Percentiles rank a stretch among this genome's conserved stretches.
These are phyloP conservation scores for Battus philenor DNA, from an alignment of 1,140 invertebrate genomes.

Conservation along the genomic window DNA sequence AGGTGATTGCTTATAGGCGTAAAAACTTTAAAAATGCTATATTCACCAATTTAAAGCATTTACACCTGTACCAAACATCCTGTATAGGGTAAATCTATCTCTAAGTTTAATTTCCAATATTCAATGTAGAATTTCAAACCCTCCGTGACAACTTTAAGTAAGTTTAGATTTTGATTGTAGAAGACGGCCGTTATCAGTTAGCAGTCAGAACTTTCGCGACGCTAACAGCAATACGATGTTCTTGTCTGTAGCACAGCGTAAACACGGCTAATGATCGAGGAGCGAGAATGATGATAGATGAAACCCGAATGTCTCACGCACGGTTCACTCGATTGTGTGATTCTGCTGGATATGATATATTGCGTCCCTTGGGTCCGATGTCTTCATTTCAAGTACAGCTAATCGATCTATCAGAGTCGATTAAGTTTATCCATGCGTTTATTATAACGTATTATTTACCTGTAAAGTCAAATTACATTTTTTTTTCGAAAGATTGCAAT, in stretches of 20 bases:
- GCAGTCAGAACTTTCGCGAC: slow-evolving; percentile 14
- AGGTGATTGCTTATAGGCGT: too few species aligned
- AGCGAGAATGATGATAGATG: slow-evolving; percentile 69
- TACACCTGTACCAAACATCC: too few species aligned
- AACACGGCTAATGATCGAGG: slow-evolving; percentile 68
- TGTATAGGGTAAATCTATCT: too few species aligned
- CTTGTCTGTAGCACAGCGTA: slow-evolving; percentile 48
- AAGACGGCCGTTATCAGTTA: neutral
- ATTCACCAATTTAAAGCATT: too few species aligned
- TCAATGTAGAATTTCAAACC: too few species aligned
- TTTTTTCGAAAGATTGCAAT: too few species aligned
- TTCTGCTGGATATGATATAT: slow-evolving; percentile 43
- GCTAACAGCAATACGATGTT: slow-evolving; percentile 67
- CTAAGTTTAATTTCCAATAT: too few species aligned
- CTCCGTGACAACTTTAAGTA: too few species aligned
- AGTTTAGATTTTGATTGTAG: neutral
- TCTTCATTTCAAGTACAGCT: slow-evolving; percentile 13
- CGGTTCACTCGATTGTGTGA: slow-evolving; percentile 37
- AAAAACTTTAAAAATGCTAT: too few species aligned
- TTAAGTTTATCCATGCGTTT: neutral
- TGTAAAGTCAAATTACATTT: too few species aligned
- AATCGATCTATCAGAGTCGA: slow-evolving; percentile 3
- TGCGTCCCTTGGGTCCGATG: slow-evolving; percentile 28
- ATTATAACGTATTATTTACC: too few species aligned
- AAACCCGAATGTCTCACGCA: slow-evolving; percentile 64